Evolutionary conservation across 2,797 vertebrate species (phyloP).

Genomic region (Prionace glauca): DNA sequence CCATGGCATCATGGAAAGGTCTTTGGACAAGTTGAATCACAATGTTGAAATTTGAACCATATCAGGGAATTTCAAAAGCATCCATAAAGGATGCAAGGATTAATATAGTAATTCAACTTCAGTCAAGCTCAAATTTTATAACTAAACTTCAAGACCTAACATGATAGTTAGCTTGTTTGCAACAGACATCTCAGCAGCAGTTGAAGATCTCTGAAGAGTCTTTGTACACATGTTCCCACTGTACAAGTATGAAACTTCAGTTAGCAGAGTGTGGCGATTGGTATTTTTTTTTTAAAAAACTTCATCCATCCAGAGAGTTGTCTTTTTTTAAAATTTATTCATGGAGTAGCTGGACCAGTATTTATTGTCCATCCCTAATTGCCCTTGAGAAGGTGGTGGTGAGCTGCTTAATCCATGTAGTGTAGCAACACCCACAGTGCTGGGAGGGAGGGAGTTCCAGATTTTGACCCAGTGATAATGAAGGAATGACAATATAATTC

Average conservation of each 20-base stretch:
- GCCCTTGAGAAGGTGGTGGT: too few species aligned
- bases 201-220: not conserved
- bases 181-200: not conserved
- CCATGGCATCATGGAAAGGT: not conserved
- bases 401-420: too few species aligned
- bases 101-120: not conserved
- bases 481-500: too few species aligned
- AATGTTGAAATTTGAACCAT: not conserved
- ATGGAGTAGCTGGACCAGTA: too few species aligned
- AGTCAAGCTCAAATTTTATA: not conserved
- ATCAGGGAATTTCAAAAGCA: not conserved
- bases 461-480: too few species aligned
- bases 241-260: not conserved
- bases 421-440: too few species aligned
- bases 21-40: not conserved
- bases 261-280: not conserved
- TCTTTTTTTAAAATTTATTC: too few species aligned
- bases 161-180: not conserved
- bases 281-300: too few species aligned
- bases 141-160: not conserved
- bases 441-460: too few species aligned
- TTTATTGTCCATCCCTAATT: too few species aligned
- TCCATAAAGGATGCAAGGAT: not conserved
- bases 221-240: not conserved
- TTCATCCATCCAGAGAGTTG: too few species aligned